Conservation (phyloP, 2,113 vertebrate genomes). For the Ammospiza nelsoni region DNA sequence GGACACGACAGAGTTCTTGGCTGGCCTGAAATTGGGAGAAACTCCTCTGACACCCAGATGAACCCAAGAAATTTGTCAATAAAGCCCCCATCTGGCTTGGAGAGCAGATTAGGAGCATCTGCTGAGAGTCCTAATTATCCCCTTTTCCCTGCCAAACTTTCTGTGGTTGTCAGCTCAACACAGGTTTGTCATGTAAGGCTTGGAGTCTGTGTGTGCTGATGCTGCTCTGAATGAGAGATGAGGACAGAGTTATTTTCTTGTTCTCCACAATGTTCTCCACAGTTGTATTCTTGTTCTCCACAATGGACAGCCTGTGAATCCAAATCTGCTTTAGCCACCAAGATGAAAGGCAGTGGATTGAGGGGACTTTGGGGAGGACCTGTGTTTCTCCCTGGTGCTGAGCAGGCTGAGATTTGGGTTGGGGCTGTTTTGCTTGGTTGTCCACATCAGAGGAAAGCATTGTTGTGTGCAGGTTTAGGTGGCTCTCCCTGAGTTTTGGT, state of each 20-base stretch:
- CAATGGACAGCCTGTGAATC: not conserved
- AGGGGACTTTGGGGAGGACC: not conserved
- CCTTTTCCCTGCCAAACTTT: not conserved
- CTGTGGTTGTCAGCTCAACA: not conserved
- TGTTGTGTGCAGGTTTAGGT: not conserved
- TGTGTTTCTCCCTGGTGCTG: not conserved
- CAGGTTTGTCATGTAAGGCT: not conserved
- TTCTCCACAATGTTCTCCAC: not conserved
- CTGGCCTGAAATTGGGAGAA: not conserved
- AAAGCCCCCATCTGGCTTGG: not conserved
- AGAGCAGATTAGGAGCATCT: not conserved
- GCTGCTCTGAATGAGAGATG: not conserved
- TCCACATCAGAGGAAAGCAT: not conserved
- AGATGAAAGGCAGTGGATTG: not conserved
- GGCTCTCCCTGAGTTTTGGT: not conserved
- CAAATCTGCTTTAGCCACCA: not conserved
- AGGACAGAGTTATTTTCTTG: not conserved
- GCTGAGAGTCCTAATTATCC: not conserved
- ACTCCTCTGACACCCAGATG: not conserved
- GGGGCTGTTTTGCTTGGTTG: rapidly evolving
- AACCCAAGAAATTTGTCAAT: not conserved
- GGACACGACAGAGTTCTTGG: not conserved
- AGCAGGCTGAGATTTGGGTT: not conserved
- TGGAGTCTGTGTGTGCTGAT: not conserved
- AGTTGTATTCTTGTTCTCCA: not conserved